Base-by-base conservation (phyloP, 2,797 vertebrate genomes). In the Coregonus suidteri region DNA sequence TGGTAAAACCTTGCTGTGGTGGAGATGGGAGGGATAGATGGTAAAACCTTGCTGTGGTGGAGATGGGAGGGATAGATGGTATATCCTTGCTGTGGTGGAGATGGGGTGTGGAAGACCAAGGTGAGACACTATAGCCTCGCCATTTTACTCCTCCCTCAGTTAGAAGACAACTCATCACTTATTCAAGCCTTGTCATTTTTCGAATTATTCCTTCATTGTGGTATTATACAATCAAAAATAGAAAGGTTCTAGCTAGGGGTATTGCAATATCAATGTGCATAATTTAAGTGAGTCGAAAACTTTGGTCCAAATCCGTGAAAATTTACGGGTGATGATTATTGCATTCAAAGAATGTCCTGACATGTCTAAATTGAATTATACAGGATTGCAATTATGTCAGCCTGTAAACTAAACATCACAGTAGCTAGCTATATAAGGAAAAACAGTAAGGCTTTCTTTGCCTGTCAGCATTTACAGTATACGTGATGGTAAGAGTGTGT, bases 281-380 rank as follows among this genome's bases (percentile, higher is more conserved):
- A 18, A 56, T 73, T 31, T 73, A 73, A 67, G 13, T 72, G 51
- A 54, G 30, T 53, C 6, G 34, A 73, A 54, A 56, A 18, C 52
- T 73, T 56, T 73, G 71, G 52, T 73, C 71, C 71, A 30, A 72
- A 72, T 72, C 71, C 15, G 25, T 31, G 54, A 7, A 52, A 53
- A 72, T 54, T 5, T 54, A 56, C 7, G 6, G 31, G 30, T 18
- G 30, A 73, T 73, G 5, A 73, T 56, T 73, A 56, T 73, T 73
- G 30, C 67, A 54, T 53, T 54, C 30, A 56, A 34, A 70, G 31
- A 73, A 73, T 31, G 30, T 31, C 30, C 25, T 73, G 16, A 53
- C 9, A 56, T 15, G 7, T 35, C 30, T 67, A 16, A 34, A 67
- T 35, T n/a, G 6, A 31, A 31, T 31, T 31, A 30, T 66, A 35